These are phyloP conservation scores for Melieria crassipennis DNA, from an alignment of 2,888 invertebrate species.

Conservation along the genomic window DNA sequence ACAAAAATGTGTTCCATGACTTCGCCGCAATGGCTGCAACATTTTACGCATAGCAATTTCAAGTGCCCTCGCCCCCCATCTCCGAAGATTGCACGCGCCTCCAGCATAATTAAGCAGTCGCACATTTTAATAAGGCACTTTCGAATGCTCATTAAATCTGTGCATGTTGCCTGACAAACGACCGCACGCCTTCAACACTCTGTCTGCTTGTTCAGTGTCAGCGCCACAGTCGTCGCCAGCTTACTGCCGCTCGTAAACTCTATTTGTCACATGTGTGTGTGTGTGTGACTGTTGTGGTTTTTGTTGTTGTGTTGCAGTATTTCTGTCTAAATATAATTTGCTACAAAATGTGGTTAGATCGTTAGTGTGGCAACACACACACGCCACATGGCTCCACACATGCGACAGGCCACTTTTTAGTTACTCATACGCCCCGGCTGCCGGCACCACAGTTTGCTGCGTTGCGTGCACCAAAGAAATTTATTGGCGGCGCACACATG, in stretches of 20 bases:
- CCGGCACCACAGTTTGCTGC: neutral
- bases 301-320: neutral
- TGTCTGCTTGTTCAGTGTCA: neutral
- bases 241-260: too few species aligned
- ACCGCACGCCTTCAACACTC: too few species aligned
- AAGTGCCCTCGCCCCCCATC: too few species aligned
- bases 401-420: neutral
- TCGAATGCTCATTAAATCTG: conserved; percentile 53
- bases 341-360: conserved; percentile 58
- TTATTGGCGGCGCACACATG: conserved; percentile 28
- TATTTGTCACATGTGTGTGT: too few species aligned
- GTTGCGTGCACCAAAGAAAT: conserved; percentile 25
- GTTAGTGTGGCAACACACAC: conserved; percentile 42
- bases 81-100: neutral
- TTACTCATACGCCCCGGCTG: neutral
- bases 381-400: conserved; percentile 3
- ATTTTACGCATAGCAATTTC: too few species aligned
- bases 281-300: neutral
- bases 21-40: too few species aligned
- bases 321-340: conserved; percentile 48
- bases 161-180: neutral
- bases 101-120: conserved; percentile 21
- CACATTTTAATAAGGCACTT: conserved; percentile 43
- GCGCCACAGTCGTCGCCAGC: neutral
- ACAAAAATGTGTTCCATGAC: too few species aligned